Base-by-base conservation (phyloP, 2,797 vertebrate species). In the Dromococcyx pavoninus region DNA sequence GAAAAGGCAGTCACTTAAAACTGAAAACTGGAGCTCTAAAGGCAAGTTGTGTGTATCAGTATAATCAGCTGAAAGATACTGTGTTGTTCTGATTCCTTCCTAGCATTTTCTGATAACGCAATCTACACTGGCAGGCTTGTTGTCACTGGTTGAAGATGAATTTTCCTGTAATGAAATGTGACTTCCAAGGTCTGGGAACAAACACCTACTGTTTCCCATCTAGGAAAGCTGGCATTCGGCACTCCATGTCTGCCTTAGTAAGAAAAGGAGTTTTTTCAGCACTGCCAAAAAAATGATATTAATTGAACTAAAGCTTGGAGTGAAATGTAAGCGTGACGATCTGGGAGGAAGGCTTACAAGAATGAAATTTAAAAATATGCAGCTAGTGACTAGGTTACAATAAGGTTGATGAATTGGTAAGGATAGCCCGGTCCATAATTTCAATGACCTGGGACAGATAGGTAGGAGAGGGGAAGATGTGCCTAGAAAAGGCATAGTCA, bases 381-480 rank as follows among this genome's bases (percentile, higher is more conserved):
- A 79, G 33, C 56, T 84, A 71, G 57, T 10, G 10, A 9, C 75
- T 77, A 86, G 70, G 50, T 88, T 94, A 84, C 73, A 89, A 69
- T 54, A 77, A 77, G 22, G 62, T 50, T 93, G 92, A 81, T 89
- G 71, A 88, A 86, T 96, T 93, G 89, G 79, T 91, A 89, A 91
- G 61, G 71, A 86, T 88, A 82, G 46, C 46, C 78, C 37, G 77
- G n/a, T 91, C 65, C 46, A 28, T 96, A 83, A 94, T 93, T 94
- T 75, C 35, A 32, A 6, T 82, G 75, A 70, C 30, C 57, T 54
- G 56, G 46, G 69, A 83, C 48, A 87, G 69, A 73, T 57, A 90
- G 67, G 48, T 71, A 64, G 53, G 61, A 75, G 51, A 93, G 54
- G 69, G 57, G 60, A 83, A 79, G 51, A 33, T 65, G 41, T 11